Conservation (phyloP, 2,888 invertebrate species). For the Drosophila yooni region DNA sequence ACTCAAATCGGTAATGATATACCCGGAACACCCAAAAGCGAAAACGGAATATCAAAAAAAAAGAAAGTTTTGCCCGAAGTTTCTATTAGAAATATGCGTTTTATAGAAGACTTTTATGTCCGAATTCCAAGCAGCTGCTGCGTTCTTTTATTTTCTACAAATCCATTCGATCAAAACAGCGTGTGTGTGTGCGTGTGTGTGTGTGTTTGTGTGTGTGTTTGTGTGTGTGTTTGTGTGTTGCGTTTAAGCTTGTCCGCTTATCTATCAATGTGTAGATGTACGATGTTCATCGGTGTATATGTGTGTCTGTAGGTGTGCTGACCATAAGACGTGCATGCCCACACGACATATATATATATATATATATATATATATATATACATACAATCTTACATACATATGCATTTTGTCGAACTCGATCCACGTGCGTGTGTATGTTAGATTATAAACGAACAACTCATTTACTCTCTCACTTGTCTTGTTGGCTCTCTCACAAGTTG, state of each 20-base stretch:
- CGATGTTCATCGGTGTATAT: neutral
- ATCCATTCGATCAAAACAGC: neutral
- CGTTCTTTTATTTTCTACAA: neutral
- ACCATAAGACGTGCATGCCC: neutral
- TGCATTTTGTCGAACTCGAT: neutral
- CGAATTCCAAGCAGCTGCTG: neutral
- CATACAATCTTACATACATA: neutral
- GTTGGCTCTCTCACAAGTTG: constrained; percentile 1
- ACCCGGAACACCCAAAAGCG: neutral
- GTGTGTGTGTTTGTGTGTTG: neutral
- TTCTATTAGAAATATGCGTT: neutral
- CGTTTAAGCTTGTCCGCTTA: neutral
- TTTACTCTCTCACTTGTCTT: neutral
- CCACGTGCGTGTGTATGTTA: neutral
- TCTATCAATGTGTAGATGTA: neutral
- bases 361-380: no score
- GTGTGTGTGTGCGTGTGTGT: neutral
- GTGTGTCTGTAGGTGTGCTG: neutral
- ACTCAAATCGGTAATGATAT: neutral
- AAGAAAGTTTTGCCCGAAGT: neutral
- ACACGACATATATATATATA: no score
- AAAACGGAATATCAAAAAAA: neutral
- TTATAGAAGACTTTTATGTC: neutral
- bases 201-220: neutral
- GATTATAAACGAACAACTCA: neutral